Conservation (phyloP, 1,140 invertebrate genomes). For the Oedothorax gibbosus region DNA sequence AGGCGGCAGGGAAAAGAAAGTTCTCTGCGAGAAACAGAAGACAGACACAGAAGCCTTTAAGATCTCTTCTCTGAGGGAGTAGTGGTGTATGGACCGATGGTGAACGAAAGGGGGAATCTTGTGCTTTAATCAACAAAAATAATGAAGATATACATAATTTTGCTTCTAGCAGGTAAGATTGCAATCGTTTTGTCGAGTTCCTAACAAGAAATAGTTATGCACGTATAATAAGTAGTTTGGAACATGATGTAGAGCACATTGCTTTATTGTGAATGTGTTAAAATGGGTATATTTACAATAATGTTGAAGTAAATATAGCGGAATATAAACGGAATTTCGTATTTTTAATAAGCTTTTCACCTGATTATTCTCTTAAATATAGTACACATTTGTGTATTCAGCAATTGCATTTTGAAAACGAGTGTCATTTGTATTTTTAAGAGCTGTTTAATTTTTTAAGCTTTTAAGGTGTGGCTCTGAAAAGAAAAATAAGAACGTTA, state of each 20-base stretch:
- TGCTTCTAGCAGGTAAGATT: constrained; percentile 7
- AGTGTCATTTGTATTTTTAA: neutral
- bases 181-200: neutral
- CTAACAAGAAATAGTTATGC: neutral
- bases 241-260: neutral
- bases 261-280: neutral
- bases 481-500: neutral
- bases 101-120: constrained; percentile 9
- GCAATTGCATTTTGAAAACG: neutral
- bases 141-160: neutral
- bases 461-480: constrained; percentile 19
- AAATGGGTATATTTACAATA: neutral
- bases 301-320: neutral
- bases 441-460: neutral
- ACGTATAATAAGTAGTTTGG: neutral
- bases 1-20: neutral
- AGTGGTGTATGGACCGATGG: neutral
- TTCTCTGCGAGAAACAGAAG: neutral
- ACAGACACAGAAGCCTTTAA: neutral
- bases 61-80: constrained; percentile 2
- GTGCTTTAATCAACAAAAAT: neutral
- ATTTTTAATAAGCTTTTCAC: neutral
- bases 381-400: neutral
- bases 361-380: neutral
- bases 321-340: neutral